These are phyloP conservation scores for Acomys russatus DNA, from an alignment of 2,797 vertebrate species.

Conservation along the genomic window DNA sequence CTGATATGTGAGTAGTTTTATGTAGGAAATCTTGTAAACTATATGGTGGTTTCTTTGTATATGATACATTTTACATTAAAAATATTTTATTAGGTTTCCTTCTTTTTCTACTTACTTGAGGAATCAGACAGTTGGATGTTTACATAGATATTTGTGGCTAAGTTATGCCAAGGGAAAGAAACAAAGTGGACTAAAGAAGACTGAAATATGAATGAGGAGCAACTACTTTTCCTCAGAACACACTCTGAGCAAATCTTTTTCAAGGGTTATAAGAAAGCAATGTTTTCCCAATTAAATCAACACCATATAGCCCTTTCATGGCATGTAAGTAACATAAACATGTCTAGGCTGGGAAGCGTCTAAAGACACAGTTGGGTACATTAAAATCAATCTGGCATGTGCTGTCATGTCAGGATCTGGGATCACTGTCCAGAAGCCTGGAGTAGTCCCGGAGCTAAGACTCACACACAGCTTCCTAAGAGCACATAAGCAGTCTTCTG, in stretches of 20 bases:
- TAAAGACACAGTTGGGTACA: slow-evolving; percentile 75
- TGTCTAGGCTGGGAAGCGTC: slow-evolving; percentile 67
- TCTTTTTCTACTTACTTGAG: slow-evolving; percentile 38
- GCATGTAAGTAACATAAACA: slow-evolving; percentile 61
- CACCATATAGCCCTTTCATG: slow-evolving; percentile 53
- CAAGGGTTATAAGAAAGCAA: slow-evolving; percentile 66
- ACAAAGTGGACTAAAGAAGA: neutral
- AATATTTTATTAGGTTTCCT: slow-evolving; percentile 26
- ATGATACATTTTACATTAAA: slow-evolving; percentile 31
- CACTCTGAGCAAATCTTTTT: slow-evolving; percentile 51
- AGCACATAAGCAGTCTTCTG: slow-evolving; percentile 73
- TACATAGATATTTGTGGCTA: neutral
- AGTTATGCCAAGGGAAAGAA: neutral
- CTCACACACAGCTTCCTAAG: slow-evolving; percentile 75
- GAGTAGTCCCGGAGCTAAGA: slow-evolving; percentile 80
- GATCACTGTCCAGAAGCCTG: slow-evolving; percentile 69
- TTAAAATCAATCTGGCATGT: slow-evolving; percentile 78
- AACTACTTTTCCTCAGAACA: slow-evolving; percentile 51
- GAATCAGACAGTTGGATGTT: slow-evolving; percentile 2
- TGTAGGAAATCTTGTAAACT: slow-evolving; percentile 17
- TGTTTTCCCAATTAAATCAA: slow-evolving; percentile 68
- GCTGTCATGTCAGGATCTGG: slow-evolving; percentile 74
- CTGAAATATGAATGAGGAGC: slow-evolving; percentile 12
- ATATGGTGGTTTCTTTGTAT: neutral
- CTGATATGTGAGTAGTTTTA: neutral